These are phyloP conservation scores for Laterallus jamaicensis DNA, from an alignment of 2,113 vertebrate species.

Conservation along the genomic window DNA sequence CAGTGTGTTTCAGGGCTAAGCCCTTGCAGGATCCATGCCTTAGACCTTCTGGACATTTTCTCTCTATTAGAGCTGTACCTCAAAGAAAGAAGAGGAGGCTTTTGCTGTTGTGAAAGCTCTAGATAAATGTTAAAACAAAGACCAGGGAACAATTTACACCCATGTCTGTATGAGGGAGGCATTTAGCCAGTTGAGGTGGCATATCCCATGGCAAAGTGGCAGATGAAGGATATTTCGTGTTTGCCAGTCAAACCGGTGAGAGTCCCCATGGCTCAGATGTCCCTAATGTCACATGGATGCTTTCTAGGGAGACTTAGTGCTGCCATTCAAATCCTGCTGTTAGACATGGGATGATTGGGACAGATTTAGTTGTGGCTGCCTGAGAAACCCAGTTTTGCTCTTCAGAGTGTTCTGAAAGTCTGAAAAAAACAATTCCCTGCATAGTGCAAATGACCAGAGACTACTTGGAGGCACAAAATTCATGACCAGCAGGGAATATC, in stretches of 20 bases:
- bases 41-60: neutral
- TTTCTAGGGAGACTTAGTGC: neutral
- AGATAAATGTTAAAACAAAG: neutral
- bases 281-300: neutral
- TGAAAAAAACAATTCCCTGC: neutral
- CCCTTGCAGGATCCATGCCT: neutral
- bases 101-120: neutral
- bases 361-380: neutral
- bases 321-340: neutral
- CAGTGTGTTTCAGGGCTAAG: neutral
- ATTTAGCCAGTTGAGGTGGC: neutral
- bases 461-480: neutral
- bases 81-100: neutral
- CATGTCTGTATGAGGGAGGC: neutral
- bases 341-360: neutral
- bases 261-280: neutral
- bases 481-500: neutral
- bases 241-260: neutral
- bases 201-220: fast-evolving
- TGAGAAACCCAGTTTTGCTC: neutral
- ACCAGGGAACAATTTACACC: neutral
- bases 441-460: neutral
- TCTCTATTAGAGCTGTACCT: neutral
- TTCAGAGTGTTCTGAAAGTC: neutral
- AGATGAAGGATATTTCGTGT: neutral